phyloP scores from a whole-genome alignment of 2,113 vertebrate genomes.

The Rhinoptilus africanus region DNA sequence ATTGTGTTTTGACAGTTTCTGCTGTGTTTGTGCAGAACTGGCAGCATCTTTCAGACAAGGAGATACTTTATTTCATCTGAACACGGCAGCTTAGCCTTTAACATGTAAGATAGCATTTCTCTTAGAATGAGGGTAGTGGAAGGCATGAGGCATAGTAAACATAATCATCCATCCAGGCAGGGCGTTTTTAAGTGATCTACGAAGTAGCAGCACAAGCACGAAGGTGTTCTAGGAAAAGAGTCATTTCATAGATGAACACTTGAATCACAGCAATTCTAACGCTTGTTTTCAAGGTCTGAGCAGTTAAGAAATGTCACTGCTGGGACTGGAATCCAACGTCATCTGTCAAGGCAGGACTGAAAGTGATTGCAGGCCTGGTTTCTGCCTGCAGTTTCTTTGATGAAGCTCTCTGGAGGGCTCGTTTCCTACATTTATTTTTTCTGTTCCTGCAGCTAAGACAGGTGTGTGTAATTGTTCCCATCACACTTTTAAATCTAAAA shows the following conservation, averaged over 20 bases:
- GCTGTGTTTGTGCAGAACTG: constrained; percentile 11
- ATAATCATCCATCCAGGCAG: background rate
- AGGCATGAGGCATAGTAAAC: background rate
- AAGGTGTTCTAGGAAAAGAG: background rate
- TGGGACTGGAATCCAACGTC: background rate
- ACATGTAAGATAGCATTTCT: background rate
- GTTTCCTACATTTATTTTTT: background rate
- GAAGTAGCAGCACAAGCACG: background rate
- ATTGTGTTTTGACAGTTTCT: constrained; percentile 45
- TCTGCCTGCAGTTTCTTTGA: background rate
- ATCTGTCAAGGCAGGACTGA: background rate
- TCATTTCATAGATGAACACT: background rate
- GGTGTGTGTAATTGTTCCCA: background rate
- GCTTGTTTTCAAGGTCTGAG: background rate
- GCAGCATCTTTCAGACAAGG: background rate
- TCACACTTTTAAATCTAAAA: background rate
- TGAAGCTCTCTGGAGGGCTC: background rate
- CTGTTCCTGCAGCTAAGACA: background rate
- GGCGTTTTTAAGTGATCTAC: background rate
- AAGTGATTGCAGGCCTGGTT: background rate
- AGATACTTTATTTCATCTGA: background rate
- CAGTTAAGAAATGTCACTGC: background rate
- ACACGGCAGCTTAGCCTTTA: background rate
- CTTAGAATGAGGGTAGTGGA: background rate
- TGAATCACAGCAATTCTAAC: background rate